These are phyloP conservation scores for Coregonus sp. DNA, from an alignment of 2,797 vertebrate species.

Conservation along the genomic window DNA sequence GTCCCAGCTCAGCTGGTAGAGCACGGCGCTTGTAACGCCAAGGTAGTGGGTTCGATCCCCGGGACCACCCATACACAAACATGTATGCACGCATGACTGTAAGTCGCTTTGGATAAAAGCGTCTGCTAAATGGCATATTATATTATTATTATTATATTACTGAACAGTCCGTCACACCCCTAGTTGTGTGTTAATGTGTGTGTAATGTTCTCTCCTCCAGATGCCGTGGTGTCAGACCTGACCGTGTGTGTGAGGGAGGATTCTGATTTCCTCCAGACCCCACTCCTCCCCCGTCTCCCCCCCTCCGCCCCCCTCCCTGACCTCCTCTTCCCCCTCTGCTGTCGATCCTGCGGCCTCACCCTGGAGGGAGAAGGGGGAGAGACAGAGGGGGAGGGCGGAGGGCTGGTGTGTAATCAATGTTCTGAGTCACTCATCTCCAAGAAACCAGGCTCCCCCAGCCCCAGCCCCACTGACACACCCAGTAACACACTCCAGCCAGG, in stretches of 20 bases:
- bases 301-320: constrained; percentile 82
- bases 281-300: constrained; percentile 83
- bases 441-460: constrained; percentile 44
- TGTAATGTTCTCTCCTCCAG: constrained; percentile 23
- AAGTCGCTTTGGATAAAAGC: no score
- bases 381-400: constrained; percentile 56
- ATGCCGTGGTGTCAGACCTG: constrained; percentile 79
- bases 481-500: constrained; percentile 22
- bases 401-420: constrained; percentile 83
- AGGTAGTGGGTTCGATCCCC: no score
- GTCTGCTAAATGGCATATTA: no score
- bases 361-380: constrained; percentile 71
- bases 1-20: no score
- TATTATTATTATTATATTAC: no score
- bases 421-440: constrained; percentile 75
- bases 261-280: constrained; percentile 81
- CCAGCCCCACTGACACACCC: constrained; percentile 24
- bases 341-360: constrained; percentile 86
- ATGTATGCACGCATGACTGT: no score
- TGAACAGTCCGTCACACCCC: no score
- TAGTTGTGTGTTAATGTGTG: background rate
- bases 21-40: no score
- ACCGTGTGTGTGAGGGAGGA: constrained; percentile 78
- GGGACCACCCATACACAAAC: no score
- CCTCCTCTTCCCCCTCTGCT: constrained; percentile 90